Percentiles rank a stretch among this genome's conserved stretches.
These are phyloP conservation scores for Actenoides hombroni DNA, from an alignment of 2,113 vertebrate genomes.

Conservation along the genomic window DNA sequence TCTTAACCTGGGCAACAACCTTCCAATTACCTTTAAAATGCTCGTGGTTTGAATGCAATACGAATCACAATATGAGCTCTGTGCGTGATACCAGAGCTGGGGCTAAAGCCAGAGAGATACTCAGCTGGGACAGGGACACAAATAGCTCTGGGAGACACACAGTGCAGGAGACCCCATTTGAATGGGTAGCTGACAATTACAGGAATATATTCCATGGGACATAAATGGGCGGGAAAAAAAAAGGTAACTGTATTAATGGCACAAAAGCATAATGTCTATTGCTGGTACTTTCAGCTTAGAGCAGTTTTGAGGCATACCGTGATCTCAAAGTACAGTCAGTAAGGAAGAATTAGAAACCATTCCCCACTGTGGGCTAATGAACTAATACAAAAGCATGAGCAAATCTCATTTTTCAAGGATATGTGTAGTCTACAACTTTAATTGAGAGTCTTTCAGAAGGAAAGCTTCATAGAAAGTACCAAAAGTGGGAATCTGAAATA, in stretches of 20 bases:
- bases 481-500: background rate
- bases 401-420: background rate
- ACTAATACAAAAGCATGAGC: background rate
- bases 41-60: background rate
- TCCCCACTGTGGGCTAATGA: background rate
- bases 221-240: background rate
- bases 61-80: background rate
- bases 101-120: background rate
- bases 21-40: background rate
- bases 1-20: background rate
- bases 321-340: background rate
- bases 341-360: background rate
- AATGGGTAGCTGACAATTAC: background rate
- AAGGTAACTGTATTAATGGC: background rate
- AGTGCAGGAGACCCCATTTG: background rate
- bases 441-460: background rate
- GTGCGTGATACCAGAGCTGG: background rate
- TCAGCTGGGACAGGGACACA: background rate
- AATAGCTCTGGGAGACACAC: background rate
- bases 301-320: background rate
- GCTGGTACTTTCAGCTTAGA: background rate
- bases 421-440: background rate
- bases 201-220: background rate
- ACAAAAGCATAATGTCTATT: background rate
- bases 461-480: background rate